Evolutionary conservation across 1,140 invertebrate genomes (phyloP).

Genomic region (Drosophila athabasca): DNA sequence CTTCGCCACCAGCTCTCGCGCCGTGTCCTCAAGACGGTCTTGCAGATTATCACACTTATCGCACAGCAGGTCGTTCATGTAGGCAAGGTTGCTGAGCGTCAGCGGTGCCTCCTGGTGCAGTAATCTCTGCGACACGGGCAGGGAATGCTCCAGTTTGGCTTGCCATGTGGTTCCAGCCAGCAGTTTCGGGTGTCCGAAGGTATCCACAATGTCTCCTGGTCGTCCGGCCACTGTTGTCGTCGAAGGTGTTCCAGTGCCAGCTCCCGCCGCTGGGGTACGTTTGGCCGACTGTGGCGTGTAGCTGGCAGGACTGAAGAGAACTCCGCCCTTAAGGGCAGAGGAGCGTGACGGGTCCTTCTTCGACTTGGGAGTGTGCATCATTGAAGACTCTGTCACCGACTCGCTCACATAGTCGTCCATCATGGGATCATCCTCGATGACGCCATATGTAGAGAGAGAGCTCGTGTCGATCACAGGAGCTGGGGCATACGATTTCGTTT

Average conservation of each 20-base stretch:
- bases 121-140: constrained; percentile 55
- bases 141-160: constrained; percentile 45
- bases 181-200: constrained; percentile 68
- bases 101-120: constrained; percentile 49
- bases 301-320: constrained; percentile 63
- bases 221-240: constrained; percentile 15
- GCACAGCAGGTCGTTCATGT: constrained; percentile 65
- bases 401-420: constrained; percentile 63
- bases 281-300: constrained; percentile 60
- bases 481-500: constrained; percentile 20
- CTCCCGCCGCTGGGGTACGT: background rate
- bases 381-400: constrained; percentile 6
- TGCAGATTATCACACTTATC: constrained; percentile 59
- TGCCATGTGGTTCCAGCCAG: constrained; percentile 47
- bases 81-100: constrained; percentile 45
- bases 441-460: constrained; percentile 51
- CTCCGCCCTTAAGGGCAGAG: constrained; percentile 37
- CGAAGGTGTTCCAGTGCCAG: background rate
- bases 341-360: constrained; percentile 21
- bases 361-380: constrained; percentile 58
- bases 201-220: constrained; percentile 62
- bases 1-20: constrained; percentile 54
- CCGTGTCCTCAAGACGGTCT: constrained; percentile 54
- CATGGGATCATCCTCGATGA: constrained; percentile 61
- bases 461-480: constrained; percentile 22